phyloP scores from a whole-genome alignment of 2,113 vertebrate genomes.

The Hypocryptadius cinnamomeus region DNA sequence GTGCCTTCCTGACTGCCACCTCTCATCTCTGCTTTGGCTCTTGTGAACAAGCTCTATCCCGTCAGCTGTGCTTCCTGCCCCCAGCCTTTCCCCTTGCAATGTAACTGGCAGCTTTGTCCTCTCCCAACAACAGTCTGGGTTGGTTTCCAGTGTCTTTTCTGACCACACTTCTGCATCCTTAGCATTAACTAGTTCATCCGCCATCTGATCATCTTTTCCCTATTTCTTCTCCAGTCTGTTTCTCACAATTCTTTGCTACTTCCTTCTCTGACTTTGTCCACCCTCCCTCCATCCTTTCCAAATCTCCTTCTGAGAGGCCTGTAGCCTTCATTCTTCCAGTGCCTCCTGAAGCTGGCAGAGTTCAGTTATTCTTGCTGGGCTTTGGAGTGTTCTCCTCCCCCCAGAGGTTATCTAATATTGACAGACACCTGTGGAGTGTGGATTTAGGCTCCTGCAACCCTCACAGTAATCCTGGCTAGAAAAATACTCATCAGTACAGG shows the following conservation, averaged over 20 bases:
- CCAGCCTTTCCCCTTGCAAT: not conserved
- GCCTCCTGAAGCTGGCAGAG: not conserved
- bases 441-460: not conserved
- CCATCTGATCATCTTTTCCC: not conserved
- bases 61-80: not conserved
- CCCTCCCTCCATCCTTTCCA: not conserved
- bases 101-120: not conserved
- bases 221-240: not conserved
- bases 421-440: not conserved
- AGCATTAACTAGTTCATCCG: not conserved
- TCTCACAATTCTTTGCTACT: not conserved
- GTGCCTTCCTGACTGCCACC: not conserved
- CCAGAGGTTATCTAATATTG: rapidly evolving
- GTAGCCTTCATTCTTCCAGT: not conserved
- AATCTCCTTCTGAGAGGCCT: not conserved
- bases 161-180: not conserved
- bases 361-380: not conserved
- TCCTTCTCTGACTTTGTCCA: not conserved
- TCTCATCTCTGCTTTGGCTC: not conserved
- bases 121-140: not conserved
- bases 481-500: not conserved
- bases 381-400: not conserved
- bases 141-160: not conserved
- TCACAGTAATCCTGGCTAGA: not conserved
- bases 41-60: not conserved